Evolutionary conservation across 2,113 vertebrate species (phyloP).

Genomic region (Dolichallabes microphthalmus): DNA sequence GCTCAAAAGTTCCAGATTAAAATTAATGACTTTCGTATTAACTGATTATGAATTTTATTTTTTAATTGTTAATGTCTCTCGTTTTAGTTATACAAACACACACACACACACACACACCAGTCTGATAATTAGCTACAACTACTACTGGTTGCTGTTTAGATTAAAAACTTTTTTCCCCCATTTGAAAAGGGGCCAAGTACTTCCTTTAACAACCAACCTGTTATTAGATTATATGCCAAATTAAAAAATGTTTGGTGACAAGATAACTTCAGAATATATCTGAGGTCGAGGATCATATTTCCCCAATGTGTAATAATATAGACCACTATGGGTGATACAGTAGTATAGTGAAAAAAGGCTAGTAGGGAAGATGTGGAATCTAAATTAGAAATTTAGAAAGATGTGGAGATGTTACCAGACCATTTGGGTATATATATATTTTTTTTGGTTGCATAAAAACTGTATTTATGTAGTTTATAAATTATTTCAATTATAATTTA

Average conservation of each 20-base stretch:
- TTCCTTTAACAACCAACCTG: background rate
- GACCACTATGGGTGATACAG: background rate
- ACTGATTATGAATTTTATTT: background rate
- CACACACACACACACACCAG: too few relatives aligned
- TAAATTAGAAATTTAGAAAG: background rate
- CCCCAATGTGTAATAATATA: background rate
- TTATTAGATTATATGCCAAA: background rate
- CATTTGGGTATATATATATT: too few relatives aligned
- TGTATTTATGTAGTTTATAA: too few relatives aligned
- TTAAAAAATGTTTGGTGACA: background rate
- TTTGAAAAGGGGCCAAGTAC: background rate
- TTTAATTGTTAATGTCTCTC: background rate
- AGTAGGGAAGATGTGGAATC: background rate
- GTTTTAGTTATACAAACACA: background rate
- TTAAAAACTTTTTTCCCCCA: background rate
- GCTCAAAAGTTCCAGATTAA: too few relatives aligned
- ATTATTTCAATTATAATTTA: too few relatives aligned
- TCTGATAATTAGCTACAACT: background rate
- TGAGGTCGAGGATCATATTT: background rate
- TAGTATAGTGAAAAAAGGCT: background rate
- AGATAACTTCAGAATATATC: background rate
- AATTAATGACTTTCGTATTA: background rate
- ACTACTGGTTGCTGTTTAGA: background rate
- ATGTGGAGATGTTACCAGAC: too few relatives aligned
- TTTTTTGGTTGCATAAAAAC: too few relatives aligned